Conservation (phyloP, 2,888 invertebrate species). For the Oxyteleia sp. region DNA sequence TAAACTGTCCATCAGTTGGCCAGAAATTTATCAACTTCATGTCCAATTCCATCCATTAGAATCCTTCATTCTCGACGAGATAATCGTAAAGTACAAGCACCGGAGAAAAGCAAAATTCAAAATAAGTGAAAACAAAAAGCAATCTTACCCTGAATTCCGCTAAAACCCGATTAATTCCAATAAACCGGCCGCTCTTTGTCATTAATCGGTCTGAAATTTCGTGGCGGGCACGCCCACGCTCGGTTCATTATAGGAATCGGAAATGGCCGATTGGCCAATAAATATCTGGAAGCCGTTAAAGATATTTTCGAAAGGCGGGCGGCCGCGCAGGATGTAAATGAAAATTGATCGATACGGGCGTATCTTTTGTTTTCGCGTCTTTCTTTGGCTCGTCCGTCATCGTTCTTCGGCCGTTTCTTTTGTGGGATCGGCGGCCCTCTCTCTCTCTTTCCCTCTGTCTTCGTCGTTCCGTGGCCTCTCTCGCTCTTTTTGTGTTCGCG, state of each 20-base stretch:
- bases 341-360: constrained; percentile 70
- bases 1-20: too few relatives aligned
- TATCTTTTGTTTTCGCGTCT: constrained; percentile 68
- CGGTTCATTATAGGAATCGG: constrained; percentile 50
- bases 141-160: too few relatives aligned
- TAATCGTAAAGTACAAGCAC: too few relatives aligned
- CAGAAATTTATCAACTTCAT: too few relatives aligned
- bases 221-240: constrained; percentile 40
- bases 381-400: constrained; percentile 37
- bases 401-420: constrained; percentile 39
- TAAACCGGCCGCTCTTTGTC: constrained; percentile 41
- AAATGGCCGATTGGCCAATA: constrained; percentile 53
- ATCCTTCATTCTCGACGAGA: too few relatives aligned
- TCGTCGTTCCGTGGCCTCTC: constrained; percentile 19
- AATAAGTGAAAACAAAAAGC: too few relatives aligned
- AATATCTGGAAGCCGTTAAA: constrained; percentile 54
- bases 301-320: constrained; percentile 26
- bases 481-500: constrained; percentile 46
- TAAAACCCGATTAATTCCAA: constrained; percentile 25
- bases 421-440: constrained; percentile 11
- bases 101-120: too few relatives aligned
- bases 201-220: constrained; percentile 53
- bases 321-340: constrained; percentile 59
- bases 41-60: too few relatives aligned
- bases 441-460: not conserved